A percentile compares a stretch with the other conserved stretches of the same genome.
Evolutionary conservation across 30 jellyfish, hydroid and myxozoan genomes (phyloP).

Genomic region (Chrysaora quinquecirrha): DNA sequence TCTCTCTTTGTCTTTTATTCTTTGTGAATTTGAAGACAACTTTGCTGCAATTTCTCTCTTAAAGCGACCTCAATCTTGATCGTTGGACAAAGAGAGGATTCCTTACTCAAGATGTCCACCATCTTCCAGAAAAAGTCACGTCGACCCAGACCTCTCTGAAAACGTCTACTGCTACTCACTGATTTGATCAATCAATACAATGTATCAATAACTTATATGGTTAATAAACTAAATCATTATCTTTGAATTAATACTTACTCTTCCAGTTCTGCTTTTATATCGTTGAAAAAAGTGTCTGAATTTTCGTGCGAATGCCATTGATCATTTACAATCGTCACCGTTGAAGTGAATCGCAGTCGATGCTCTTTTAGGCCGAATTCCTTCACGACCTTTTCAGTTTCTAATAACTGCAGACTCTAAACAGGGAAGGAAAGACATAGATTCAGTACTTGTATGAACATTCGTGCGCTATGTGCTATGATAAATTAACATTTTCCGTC

Average conservation of each 20-base stretch:
- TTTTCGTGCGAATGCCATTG: slow-evolving; percentile 52
- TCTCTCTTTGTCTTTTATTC: too few species aligned
- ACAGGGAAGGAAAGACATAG: neutral
- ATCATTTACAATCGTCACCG: slow-evolving; percentile 58
- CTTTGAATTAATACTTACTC: slow-evolving; percentile 49
- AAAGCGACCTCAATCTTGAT: too few species aligned
- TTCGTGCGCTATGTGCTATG: too few species aligned
- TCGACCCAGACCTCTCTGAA: too few species aligned
- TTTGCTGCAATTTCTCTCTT: too few species aligned
- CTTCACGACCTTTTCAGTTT: slow-evolving; percentile 59
- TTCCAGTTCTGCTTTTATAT: slow-evolving; percentile 65
- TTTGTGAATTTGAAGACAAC: neutral
- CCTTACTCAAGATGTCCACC: too few species aligned
- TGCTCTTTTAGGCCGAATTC: slow-evolving; percentile 84
- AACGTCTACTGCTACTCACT: neutral
- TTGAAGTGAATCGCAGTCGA: slow-evolving; percentile 90
- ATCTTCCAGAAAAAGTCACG: too few species aligned
- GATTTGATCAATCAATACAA: neutral
- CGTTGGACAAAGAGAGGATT: neutral
- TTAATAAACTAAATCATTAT: too few species aligned
- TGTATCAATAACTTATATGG: neutral
- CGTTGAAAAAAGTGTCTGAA: slow-evolving; percentile 68
- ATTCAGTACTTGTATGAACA: neutral
- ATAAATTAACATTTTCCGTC: too few species aligned
- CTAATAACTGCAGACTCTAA: slow-evolving; percentile 56